Evolutionary conservation across 2,888 invertebrate species (phyloP).

Genomic region (Caenorhabditis sinica): DNA sequence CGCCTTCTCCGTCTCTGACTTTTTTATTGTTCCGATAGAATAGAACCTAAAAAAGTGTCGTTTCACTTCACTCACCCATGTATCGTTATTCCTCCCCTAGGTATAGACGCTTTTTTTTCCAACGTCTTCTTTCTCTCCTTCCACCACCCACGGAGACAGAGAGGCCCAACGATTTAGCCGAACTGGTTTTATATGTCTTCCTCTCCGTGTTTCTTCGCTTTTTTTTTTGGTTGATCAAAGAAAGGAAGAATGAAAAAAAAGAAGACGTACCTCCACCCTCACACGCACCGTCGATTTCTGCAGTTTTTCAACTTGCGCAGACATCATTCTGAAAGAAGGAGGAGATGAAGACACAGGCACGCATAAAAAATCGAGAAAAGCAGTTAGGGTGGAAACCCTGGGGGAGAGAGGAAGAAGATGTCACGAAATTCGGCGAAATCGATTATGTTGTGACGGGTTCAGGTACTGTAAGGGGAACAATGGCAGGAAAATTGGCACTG

Average conservation of each 20-base stretch:
- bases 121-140: constrained; percentile 23
- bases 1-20: constrained; percentile 37
- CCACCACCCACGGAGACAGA: constrained; percentile 56
- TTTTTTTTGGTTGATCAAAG: constrained; percentile 63
- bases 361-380: constrained; percentile 56
- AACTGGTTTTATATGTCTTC: constrained; percentile 67
- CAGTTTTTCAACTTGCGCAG: constrained; percentile 63
- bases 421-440: constrained; percentile 53
- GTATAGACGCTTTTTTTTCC: constrained; percentile 28
- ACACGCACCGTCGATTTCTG: constrained; percentile 62
- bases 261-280: constrained; percentile 51
- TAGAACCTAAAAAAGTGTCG: constrained; percentile 37
- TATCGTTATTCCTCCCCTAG: constrained; percentile 37
- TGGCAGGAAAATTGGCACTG: not conserved
- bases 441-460: constrained; percentile 39
- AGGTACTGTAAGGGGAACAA: constrained; percentile 11
- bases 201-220: constrained; percentile 29
- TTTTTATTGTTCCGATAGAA: constrained; percentile 39
- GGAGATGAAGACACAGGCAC: constrained; percentile 8
- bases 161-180: constrained; percentile 57
- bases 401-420: constrained; percentile 15
- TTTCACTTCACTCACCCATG: constrained; percentile 35
- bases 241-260: constrained; percentile 38
- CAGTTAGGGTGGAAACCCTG: constrained; percentile 19
- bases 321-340: constrained; percentile 54